Conservation (phyloP, 2,797 vertebrate species). For the Cyprinodon diabolis region DNA sequence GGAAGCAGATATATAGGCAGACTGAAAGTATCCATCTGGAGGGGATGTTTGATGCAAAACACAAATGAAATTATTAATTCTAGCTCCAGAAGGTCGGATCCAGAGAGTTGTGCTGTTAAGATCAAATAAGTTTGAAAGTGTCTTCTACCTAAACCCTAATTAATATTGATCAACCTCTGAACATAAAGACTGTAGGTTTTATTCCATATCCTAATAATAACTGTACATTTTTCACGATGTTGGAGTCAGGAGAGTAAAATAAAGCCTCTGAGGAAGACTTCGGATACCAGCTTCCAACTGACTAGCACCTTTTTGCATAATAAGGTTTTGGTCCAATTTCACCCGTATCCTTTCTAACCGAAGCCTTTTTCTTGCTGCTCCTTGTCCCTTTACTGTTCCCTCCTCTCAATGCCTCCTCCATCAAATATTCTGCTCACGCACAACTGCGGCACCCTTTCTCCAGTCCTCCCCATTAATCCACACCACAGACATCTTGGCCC, state of each 20-base stretch:
- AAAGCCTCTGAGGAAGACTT: slow-evolving; percentile 35
- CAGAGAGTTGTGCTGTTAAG: neutral
- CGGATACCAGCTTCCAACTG: slow-evolving; percentile 30
- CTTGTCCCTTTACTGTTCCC: slow-evolving; percentile 78
- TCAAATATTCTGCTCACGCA: slow-evolving; percentile 92
- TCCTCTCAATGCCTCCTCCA: slow-evolving; percentile 78
- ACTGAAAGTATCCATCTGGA: slow-evolving; percentile 25
- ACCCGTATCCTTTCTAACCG: slow-evolving; percentile 44
- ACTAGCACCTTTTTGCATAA: slow-evolving; percentile 35
- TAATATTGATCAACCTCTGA: neutral
- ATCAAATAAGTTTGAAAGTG: neutral
- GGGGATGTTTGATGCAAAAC: neutral
- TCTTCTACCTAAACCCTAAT: neutral
- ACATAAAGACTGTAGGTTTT: slow-evolving; percentile 17
- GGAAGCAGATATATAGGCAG: slow-evolving; percentile 19
- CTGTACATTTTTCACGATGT: slow-evolving; percentile 19
- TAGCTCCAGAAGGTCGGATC: neutral
- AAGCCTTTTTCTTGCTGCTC: slow-evolving; percentile 63
- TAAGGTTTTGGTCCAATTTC: slow-evolving; percentile 51
- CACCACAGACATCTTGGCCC: slow-evolving; percentile 86
- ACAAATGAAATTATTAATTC: slow-evolving; percentile 5
- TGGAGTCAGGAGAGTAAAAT: slow-evolving; percentile 27
- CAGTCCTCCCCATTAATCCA: slow-evolving; percentile 91
- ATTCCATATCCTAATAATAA: slow-evolving; percentile 14
- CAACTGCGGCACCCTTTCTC: slow-evolving; percentile 88